These are phyloP conservation scores for Zaprionus tsacasi DNA, from an alignment of 1,140 invertebrate species.

Conservation along the genomic window DNA sequence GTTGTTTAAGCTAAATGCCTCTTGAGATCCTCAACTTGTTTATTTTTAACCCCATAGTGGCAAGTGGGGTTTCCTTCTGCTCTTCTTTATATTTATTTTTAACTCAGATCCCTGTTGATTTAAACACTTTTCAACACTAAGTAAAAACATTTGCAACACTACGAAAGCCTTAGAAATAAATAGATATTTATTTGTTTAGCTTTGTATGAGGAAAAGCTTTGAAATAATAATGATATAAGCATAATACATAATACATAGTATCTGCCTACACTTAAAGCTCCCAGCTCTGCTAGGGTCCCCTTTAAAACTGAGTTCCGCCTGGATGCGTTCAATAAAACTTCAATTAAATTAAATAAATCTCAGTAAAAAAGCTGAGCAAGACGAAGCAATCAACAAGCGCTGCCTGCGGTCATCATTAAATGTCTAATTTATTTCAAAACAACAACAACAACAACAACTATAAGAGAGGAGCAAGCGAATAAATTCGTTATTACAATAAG, in stretches of 20 bases:
- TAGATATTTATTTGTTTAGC: no score
- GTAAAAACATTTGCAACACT: no score
- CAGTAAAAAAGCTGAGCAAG: slow-evolving; percentile 65
- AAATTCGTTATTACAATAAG: slow-evolving; percentile 70
- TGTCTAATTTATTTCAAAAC: slow-evolving; percentile 80
- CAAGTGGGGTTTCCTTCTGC: not conserved
- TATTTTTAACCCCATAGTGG: not conserved
- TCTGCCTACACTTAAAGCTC: no score
- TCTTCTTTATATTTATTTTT: not conserved
- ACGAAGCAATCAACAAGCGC: slow-evolving; percentile 72
- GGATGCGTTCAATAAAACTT: slow-evolving; percentile 71
- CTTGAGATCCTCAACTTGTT: not conserved
- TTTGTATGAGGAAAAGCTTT: no score
- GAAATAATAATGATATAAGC: no score
- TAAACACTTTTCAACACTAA: no score
- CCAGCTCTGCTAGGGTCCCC: not conserved
- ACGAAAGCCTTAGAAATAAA: no score
- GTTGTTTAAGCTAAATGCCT: slow-evolving; percentile 1
- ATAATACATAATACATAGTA: no score
- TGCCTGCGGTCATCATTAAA: slow-evolving; percentile 83
- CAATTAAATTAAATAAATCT: slow-evolving; percentile 83
- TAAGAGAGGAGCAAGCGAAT: slow-evolving; percentile 43
- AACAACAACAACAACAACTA: slow-evolving; percentile 53
- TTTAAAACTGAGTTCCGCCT: slow-evolving; percentile 55
- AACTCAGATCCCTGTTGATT: no score